Conservation (phyloP, 2,888 invertebrate genomes). For the Idaea straminata region DNA sequence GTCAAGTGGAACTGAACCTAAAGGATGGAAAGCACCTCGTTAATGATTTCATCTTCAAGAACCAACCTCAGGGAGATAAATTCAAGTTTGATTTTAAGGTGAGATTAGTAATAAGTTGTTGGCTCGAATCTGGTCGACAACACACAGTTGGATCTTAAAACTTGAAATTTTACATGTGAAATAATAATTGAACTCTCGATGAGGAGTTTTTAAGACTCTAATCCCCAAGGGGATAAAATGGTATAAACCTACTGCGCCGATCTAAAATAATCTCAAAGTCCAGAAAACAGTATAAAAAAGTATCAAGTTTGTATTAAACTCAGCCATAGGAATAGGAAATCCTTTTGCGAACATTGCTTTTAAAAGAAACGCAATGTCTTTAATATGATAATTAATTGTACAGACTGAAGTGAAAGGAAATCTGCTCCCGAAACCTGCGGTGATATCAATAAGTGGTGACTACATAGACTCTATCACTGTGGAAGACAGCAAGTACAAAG, state of each 20-base stretch:
- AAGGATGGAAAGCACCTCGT: constrained; percentile 58
- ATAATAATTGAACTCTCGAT: no score
- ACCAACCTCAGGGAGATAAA: constrained; percentile 51
- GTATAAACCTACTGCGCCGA: no score
- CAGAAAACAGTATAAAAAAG: no score
- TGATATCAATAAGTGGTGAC: constrained; percentile 39
- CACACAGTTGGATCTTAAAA: not conserved
- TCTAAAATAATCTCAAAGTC: no score
- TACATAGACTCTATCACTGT: constrained; percentile 43
- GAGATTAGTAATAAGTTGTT: constrained; percentile 3
- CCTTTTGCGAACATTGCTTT: no score
- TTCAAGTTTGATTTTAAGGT: constrained; percentile 62
- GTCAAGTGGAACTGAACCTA: constrained; percentile 54
- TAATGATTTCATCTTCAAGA: constrained; percentile 52
- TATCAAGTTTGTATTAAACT: not conserved
- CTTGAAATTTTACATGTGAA: not conserved
- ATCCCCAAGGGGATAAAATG: no score
- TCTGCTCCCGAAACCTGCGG: constrained; percentile 52
- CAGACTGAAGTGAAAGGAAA: constrained; percentile 38
- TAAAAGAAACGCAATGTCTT: not conserved
- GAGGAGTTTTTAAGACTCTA: no score
- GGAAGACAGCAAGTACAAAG: constrained; percentile 56
- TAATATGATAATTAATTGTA: not conserved
- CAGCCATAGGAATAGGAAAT: not conserved
- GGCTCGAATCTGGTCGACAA: not conserved